Percentiles rank a stretch among this genome's conserved stretches.
Conservation (phyloP, 2,888 invertebrate species). For the Deilephila elpenor region DNA sequence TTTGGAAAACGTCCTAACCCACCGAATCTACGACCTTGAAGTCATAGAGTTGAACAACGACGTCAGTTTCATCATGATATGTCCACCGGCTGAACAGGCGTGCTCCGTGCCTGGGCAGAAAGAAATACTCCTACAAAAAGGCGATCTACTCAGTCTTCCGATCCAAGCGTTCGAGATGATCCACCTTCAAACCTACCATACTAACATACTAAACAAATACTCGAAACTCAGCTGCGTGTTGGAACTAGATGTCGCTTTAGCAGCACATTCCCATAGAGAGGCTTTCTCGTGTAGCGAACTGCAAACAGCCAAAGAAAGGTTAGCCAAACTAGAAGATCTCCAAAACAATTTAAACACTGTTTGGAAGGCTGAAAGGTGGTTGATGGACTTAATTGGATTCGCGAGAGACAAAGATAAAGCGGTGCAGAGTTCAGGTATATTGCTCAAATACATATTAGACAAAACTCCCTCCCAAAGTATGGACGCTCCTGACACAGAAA, state of each 20-base stretch:
- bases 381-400: conserved; percentile 97
- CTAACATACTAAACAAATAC: conserved; percentile 95
- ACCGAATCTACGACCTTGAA: conserved; percentile 96
- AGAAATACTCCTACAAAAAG: conserved; percentile 92
- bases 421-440: conserved; percentile 75
- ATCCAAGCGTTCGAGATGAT: conserved; percentile 98
- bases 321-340: conserved; percentile 92
- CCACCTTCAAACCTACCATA: conserved; percentile 97
- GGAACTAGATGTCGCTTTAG: conserved; percentile 95
- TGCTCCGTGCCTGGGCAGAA: conserved; percentile 95
- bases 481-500: conserved; percentile 66
- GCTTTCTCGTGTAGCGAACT: conserved; percentile 96
- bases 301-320: conserved; percentile 92
- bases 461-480: conserved; percentile 61
- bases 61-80: conserved; percentile 95
- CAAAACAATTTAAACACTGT: conserved; percentile 93
- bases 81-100: conserved; percentile 96
- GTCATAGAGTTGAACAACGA: conserved; percentile 96
- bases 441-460: conserved; percentile 74
- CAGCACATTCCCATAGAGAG: conserved; percentile 96
- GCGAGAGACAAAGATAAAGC: conserved; percentile 90
- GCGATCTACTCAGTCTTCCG: conserved; percentile 94
- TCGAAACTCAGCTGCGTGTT: conserved; percentile 96
- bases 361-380: conserved; percentile 98
- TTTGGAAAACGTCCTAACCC: conserved; percentile 87